Base-by-base conservation (phyloP, 2,888 invertebrate species). In the Drosophila lacicola region DNA sequence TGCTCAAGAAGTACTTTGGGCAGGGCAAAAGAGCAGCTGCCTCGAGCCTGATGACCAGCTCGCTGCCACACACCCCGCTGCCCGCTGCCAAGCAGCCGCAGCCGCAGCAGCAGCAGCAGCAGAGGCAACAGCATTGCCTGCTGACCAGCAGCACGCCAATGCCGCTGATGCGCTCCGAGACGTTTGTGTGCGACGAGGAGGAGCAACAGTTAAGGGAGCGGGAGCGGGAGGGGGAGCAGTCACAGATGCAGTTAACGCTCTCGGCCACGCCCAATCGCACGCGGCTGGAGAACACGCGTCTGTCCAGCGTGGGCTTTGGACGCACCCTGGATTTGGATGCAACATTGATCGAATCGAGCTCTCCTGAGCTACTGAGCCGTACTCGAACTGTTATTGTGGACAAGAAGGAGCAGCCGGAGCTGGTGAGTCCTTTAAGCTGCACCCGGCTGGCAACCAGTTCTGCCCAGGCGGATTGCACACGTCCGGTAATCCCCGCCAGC, bases 131-230 rank as follows among this genome's bases (percentile, higher is more conserved):
- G 51, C 71, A 33, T n/a, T 25, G 19, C 21, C 49, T 41, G 21
- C 11, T 83, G 6, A 77, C 65, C 14, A 81, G 81, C 70, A 78
- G 78, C 42, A 89, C 76, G 1, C 84, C 86, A 3, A 75, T 79
- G 70, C 77, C 80, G 0, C 75, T 92, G 0, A 87, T 90, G 46
- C 85, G 92, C 5, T 92, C 92, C 33, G 92, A 92, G 39, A 92
- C 92, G 3, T 92, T 92, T 76, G 88, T 92, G 1, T 90, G 92
- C 34, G 86, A 87, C 14, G 87, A 88, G 14, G 89, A 88, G 37
- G 69, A 76, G 34, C 78, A 83, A 8, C 75, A 81, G 17, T 17
- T 47, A 19, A 25, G 5, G 4, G 75, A 82, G 10, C 19, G 44
- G 47, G 60, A 66, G 41, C 19, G 37, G 19, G 13, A 51, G 37